Percentiles rank a stretch among this genome's conserved stretches.
These are phyloP conservation scores for Trissoscelio sp. DNA, from an alignment of 2,888 invertebrate genomes.

Conservation along the genomic window DNA sequence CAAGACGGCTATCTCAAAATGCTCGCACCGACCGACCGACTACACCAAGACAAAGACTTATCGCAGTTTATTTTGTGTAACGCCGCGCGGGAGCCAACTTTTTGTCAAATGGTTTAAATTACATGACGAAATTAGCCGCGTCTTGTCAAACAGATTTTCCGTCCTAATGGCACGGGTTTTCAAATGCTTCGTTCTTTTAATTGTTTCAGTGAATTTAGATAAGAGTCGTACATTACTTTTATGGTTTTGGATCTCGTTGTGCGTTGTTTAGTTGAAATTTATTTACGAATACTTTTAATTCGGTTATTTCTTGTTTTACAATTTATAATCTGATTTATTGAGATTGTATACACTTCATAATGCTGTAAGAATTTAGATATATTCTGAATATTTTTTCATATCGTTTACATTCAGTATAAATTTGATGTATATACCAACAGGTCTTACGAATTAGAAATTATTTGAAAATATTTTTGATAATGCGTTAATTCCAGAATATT, in stretches of 20 bases:
- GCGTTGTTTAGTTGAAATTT: too few relatives aligned
- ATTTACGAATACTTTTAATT: too few relatives aligned
- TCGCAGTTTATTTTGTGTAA: conserved; percentile 50
- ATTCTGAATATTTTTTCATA: too few relatives aligned
- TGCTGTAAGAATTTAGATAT: too few relatives aligned
- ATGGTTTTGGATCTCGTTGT: background rate
- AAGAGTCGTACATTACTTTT: background rate
- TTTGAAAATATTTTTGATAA: too few relatives aligned
- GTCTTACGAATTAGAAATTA: too few relatives aligned
- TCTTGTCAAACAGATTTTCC: conserved; percentile 17
- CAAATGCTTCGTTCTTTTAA: background rate
- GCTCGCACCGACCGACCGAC: conserved; percentile 38
- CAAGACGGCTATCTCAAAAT: conserved; percentile 69
- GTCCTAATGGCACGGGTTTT: conserved; percentile 22
- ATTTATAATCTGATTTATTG: too few relatives aligned
- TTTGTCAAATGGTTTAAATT: conserved; percentile 56
- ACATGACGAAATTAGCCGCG: conserved; percentile 39
- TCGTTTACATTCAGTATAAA: too few relatives aligned
- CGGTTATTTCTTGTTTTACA: too few relatives aligned
- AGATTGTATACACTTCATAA: too few relatives aligned
- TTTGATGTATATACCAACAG: too few relatives aligned
- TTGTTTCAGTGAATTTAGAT: conserved; percentile 4
- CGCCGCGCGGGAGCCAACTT: conserved; percentile 30
- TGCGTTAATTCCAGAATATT: too few relatives aligned
- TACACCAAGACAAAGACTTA: conserved; percentile 61